phyloP scores from a whole-genome alignment of 2,888 invertebrate genomes.

The Callimorpha dominula region DNA sequence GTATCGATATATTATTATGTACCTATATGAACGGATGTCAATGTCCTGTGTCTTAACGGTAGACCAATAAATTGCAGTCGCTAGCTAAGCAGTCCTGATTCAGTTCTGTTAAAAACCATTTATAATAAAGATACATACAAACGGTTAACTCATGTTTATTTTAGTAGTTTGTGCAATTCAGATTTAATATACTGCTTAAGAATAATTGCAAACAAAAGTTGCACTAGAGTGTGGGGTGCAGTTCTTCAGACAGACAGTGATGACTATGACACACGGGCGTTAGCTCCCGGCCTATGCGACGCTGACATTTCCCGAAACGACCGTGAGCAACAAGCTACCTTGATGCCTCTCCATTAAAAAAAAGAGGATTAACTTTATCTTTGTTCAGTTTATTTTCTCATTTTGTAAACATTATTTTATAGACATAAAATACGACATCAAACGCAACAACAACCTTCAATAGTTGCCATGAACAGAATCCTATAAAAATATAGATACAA shows the following conservation, averaged over 20 bases:
- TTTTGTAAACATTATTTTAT: conserved; percentile 7
- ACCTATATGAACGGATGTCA: not conserved
- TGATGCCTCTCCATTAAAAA: not conserved
- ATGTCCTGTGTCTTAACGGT: not conserved
- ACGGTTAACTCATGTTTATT: no score
- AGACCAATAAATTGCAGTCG: not conserved
- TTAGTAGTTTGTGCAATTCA: no score
- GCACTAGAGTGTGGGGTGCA: no score
- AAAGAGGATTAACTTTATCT: not conserved
- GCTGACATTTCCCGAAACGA: not conserved
- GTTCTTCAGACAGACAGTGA: no score
- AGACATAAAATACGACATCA: conserved; percentile 17
- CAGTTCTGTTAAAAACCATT: no score
- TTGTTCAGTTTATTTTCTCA: not conserved
- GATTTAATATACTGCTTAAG: no score
- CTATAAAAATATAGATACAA: conserved; percentile 62
- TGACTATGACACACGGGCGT: no score
- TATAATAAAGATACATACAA: no score
- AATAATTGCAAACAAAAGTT: no score
- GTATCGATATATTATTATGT: not conserved
- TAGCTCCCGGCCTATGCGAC: no score
- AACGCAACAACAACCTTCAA: conserved; percentile 20
- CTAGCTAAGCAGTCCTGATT: not conserved
- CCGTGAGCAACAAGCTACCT: not conserved
- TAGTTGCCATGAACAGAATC: conserved; percentile 57